A percentile compares a stretch with the other conserved stretches of the same genome.
Evolutionary conservation across 2,113 vertebrate genomes (phyloP).

Genomic region (Kobus ellipsiprymnus): DNA sequence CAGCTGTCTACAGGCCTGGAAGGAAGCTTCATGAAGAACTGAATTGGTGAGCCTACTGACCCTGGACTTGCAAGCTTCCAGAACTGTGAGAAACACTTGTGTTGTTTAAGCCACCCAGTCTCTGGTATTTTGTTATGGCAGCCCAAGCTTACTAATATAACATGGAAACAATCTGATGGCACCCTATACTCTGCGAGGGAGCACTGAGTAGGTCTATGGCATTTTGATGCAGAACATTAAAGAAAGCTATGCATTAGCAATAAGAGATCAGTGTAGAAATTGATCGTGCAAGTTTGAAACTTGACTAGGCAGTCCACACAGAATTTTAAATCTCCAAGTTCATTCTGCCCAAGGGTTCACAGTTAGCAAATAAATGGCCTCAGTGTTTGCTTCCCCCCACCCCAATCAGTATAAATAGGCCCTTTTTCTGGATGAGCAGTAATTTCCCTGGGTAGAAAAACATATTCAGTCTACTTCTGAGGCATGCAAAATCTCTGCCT

Average conservation of each 20-base stretch:
- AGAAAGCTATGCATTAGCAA: background rate
- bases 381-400: background rate
- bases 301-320: background rate
- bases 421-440: conserved; percentile 43
- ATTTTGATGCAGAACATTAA: background rate
- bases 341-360: background rate
- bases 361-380: conserved; percentile 45
- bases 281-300: background rate
- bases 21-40: background rate
- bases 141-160: background rate
- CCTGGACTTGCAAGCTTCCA: background rate
- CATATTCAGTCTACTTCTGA: conserved; percentile 5
- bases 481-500: conserved; percentile 52
- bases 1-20: background rate
- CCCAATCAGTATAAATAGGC: background rate
- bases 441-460: conserved; percentile 49
- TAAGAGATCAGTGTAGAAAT: background rate
- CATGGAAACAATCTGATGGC: background rate
- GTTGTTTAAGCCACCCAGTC: background rate
- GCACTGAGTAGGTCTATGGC: background rate
- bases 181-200: background rate
- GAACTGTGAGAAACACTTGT: background rate
- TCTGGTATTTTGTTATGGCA: background rate
- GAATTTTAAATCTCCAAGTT: conserved; percentile 43
- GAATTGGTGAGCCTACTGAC: no score